These are phyloP conservation scores for Ostrea edulis DNA, from an alignment of 1,140 invertebrate species.

Conservation along the genomic window DNA sequence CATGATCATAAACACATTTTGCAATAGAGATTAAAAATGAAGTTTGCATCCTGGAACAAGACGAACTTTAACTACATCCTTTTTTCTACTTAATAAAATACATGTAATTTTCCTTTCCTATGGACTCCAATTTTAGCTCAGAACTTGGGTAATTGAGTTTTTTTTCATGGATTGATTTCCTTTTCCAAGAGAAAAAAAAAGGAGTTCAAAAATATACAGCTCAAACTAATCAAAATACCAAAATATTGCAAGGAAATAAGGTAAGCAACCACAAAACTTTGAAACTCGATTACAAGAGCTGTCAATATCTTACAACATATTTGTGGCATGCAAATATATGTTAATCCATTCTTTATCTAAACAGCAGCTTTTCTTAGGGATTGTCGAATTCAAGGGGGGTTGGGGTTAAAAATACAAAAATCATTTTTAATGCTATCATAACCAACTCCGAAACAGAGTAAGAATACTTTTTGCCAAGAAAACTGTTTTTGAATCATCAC, in stretches of 20 bases:
- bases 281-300: neutral
- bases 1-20: neutral
- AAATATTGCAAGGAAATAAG: neutral
- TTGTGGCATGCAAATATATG: conserved; percentile 34
- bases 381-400: neutral
- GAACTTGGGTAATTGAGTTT: too few relatives aligned
- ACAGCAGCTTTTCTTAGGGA: neutral
- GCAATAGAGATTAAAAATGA: neutral
- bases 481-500: neutral
- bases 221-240: neutral
- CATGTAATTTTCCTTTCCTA: too few relatives aligned
- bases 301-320: neutral
- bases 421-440: neutral
- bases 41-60: too few relatives aligned
- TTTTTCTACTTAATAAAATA: too few relatives aligned
- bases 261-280: conserved; percentile 13
- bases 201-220: too few relatives aligned
- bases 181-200: too few relatives aligned
- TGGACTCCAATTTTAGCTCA: too few relatives aligned
- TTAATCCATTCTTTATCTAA: conserved; percentile 4
- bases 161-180: too few relatives aligned
- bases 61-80: too few relatives aligned
- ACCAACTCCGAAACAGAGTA: neutral
- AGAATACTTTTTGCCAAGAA: neutral
- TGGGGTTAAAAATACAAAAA: neutral